Evolutionary conservation across 2,797 vertebrate genomes (phyloP).

Genomic region (Hylomyscus alleni): DNA sequence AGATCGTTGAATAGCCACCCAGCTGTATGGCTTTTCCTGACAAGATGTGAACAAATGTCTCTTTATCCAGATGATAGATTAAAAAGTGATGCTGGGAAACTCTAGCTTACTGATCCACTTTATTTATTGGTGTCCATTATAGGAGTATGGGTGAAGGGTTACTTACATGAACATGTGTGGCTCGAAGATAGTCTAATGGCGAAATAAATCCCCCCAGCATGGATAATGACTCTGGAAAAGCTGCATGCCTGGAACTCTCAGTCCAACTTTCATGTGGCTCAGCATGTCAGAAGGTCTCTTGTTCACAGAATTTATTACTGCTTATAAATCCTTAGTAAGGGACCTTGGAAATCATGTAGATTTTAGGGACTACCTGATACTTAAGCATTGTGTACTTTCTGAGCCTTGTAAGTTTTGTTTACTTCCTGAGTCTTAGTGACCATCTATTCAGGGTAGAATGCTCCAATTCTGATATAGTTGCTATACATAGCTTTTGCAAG

Average conservation of each 20-base stretch:
- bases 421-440: not conserved
- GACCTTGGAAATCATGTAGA: not conserved
- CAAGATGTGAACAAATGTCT: not conserved
- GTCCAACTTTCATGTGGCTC: not conserved
- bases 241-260: not conserved
- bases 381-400: not conserved
- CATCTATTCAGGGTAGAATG: not conserved
- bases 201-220: not conserved
- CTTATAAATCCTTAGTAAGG: not conserved
- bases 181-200: not conserved
- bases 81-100: not conserved
- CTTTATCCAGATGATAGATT: not conserved
- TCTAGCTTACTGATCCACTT: not conserved
- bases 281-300: not conserved
- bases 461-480: not conserved
- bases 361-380: not conserved
- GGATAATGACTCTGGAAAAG: not conserved
- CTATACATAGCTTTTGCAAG: not conserved
- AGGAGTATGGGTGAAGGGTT: not conserved
- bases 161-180: not conserved
- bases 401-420: not conserved
- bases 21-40: not conserved
- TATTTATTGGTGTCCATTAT: not conserved
- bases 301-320: not conserved
- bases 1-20: conserved; percentile 9